Evolutionary conservation across 2,888 invertebrate genomes (phyloP).

Genomic region (Philopedon plagiatum): DNA sequence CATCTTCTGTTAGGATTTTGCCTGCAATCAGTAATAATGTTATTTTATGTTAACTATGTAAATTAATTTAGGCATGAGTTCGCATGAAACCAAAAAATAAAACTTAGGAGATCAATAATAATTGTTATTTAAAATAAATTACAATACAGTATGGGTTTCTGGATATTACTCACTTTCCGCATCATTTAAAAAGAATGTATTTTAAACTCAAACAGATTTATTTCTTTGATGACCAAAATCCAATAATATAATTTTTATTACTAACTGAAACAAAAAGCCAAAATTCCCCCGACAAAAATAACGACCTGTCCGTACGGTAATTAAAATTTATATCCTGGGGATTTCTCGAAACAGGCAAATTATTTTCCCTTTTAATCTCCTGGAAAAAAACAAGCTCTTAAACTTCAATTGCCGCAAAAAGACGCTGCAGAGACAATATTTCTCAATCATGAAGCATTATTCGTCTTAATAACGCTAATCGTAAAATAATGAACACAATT

Average conservation of each 20-base stretch:
- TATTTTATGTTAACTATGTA: too few species aligned
- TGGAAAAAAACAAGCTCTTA: constrained; percentile 38
- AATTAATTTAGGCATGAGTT: too few species aligned
- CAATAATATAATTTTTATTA: neutral
- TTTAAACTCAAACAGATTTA: too few species aligned
- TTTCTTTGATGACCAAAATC: too few species aligned
- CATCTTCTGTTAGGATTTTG: too few species aligned
- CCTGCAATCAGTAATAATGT: too few species aligned
- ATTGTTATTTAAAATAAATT: too few species aligned
- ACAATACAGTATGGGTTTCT: too few species aligned
- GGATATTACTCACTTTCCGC: too few species aligned
- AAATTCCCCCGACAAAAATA: neutral
- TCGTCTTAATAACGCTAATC: constrained; percentile 61
- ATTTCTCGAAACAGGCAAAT: constrained; percentile 29
- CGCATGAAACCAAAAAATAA: too few species aligned
- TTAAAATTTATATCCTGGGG: constrained; percentile 24
- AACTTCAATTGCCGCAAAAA: constrained; percentile 44
- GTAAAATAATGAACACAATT: constrained; percentile 64
- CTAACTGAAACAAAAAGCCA: neutral
- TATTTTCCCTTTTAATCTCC: constrained; percentile 38
- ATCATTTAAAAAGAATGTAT: too few species aligned
- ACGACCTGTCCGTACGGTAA: constrained; percentile 12
- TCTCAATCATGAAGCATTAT: constrained; percentile 57
- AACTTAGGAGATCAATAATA: too few species aligned
- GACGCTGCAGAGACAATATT: constrained; percentile 47